Base-by-base conservation (phyloP, 1,140 invertebrate genomes). In the Idris sp. region DNA sequence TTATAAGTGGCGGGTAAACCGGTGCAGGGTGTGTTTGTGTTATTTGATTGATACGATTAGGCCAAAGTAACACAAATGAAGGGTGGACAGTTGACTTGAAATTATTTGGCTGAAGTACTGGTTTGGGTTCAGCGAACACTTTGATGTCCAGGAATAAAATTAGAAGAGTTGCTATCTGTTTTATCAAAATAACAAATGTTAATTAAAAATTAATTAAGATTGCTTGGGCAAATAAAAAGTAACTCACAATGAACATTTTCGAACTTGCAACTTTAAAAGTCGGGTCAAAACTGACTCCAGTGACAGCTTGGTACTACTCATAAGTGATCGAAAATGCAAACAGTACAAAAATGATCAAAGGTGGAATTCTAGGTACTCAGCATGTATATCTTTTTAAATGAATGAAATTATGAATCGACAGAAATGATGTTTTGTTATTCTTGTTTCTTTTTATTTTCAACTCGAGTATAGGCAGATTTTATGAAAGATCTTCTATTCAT, bases 301-400 rank as follows among this genome's bases (percentile, higher is more conserved):
- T 33, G 16, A 16, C 10, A 46, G 16, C 11, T 5, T 18, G 11
- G 36, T 43, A 2, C 15, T 4, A 36, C 16, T 0, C 2, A 46
- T n/a, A 22, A 22, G 46, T 43, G 28, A 44, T 33, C 18, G 16
- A 46, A 59, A 59, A 18, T 46, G 54, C 19, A 6, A 30, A 59
- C 18, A n/a, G 31, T 59, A 62, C 51, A n/a, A 67, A 46, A 28
- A 56, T 67, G 25, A 38, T 40, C 13, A 46, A 46, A n/a, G n/a
- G 18, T 8, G 62, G 28, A 67, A 67, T 67, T 56, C n/a, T 31
- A 38, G 19, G 5, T 48, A 43, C 40, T 67, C 49, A 67, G 62
- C 62, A 48, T 18, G 26, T 16, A n/a, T 15, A 41, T 31, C 26
- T 41, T 26, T 10, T 41, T 51, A 2, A 22, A 6, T 22, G 2